phyloP scores from a whole-genome alignment of 2,888 invertebrate genomes.

The Tuberolachnus salignus region DNA sequence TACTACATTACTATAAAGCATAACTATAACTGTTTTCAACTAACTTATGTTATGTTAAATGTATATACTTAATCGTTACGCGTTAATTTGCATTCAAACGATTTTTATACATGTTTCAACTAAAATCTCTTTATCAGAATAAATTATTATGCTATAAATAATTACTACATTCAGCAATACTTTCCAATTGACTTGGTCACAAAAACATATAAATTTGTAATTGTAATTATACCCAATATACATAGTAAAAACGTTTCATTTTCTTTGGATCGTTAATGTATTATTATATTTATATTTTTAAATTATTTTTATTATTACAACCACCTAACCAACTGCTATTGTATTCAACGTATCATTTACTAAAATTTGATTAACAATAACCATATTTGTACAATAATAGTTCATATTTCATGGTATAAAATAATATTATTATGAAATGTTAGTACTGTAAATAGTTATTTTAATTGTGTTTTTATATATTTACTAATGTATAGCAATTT shows the following conservation, averaged over 20 bases:
- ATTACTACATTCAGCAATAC: conserved; percentile 19
- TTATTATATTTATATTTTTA: conserved; percentile 15
- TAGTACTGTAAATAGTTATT: no score
- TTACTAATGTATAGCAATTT: no score
- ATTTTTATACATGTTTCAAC: conserved; percentile 13
- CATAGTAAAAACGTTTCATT: not conserved
- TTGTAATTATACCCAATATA: not conserved
- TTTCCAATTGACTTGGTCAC: conserved; percentile 18
- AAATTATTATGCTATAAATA: conserved; percentile 4
- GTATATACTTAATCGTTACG: conserved; percentile 14
- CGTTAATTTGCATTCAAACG: not conserved
- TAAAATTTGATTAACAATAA: not conserved
- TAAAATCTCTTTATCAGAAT: conserved; percentile 15
- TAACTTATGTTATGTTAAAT: not conserved
- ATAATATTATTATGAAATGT: not conserved
- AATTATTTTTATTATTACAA: not conserved
- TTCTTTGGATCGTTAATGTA: not conserved
- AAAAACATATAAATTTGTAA: not conserved
- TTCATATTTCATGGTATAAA: not conserved
- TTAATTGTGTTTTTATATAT: no score
- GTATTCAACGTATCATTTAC: not conserved
- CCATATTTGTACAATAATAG: no score
- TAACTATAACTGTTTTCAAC: not conserved
- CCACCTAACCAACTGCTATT: not conserved
- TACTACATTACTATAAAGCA: not conserved